Conservation (phyloP, 2,888 invertebrate species). For the Epistrophe eligans region DNA sequence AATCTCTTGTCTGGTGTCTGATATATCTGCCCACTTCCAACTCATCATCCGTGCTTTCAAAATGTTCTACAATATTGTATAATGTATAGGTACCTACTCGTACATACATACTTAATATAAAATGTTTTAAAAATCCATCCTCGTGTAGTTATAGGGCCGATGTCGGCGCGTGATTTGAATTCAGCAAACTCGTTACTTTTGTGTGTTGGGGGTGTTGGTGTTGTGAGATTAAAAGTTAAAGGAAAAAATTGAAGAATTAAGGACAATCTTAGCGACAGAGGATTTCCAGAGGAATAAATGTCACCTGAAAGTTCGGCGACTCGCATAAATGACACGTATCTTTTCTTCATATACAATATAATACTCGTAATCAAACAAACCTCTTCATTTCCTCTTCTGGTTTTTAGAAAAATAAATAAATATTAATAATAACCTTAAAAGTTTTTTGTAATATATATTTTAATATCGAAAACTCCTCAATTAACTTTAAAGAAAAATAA, state of each 20-base stretch:
- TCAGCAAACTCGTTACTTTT: slow-evolving; percentile 38
- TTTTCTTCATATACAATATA: too few species aligned
- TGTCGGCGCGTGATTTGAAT: slow-evolving; percentile 68
- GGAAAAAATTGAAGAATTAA: not conserved
- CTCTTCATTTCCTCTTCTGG: too few species aligned
- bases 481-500: too few species aligned
- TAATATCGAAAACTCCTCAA: too few species aligned
- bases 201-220: not conserved
- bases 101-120: slow-evolving; percentile 45
- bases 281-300: slow-evolving; percentile 14
- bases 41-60: slow-evolving; percentile 24
- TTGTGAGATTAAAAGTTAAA: not conserved
- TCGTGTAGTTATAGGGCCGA: not conserved
- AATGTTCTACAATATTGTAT: slow-evolving; percentile 64
- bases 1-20: slow-evolving; percentile 23
- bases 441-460: too few species aligned
- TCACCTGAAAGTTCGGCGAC: slow-evolving; percentile 48
- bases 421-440: too few species aligned
- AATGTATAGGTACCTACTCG: not conserved
- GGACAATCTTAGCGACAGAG: not conserved
- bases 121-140: slow-evolving; percentile 53
- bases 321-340: slow-evolving; percentile 31
- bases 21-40: not conserved
- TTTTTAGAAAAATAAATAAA: too few species aligned
- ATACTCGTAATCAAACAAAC: too few species aligned